Conservation (phyloP, 2,888 invertebrate species). For the Plusia festucae region DNA sequence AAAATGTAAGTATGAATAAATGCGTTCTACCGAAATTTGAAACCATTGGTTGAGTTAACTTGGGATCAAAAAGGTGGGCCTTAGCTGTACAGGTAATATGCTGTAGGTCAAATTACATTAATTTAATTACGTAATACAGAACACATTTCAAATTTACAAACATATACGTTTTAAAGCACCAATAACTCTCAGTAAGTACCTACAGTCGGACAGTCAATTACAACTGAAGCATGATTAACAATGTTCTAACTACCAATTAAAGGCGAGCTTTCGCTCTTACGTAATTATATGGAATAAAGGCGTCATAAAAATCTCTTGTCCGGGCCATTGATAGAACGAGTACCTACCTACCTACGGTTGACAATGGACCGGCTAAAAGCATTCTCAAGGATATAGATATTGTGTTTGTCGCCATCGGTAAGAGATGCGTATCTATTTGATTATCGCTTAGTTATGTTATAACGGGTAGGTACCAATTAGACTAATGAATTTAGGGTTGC, state of each 20-base stretch:
- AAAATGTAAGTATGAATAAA: too few relatives aligned
- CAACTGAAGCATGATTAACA: not conserved
- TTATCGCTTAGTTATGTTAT: conserved; percentile 68
- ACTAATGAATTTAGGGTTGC: conserved; percentile 76
- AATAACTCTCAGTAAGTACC: too few relatives aligned
- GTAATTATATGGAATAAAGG: conserved; percentile 30
- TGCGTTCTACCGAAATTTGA: too few relatives aligned
- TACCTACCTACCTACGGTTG: conserved; percentile 46
- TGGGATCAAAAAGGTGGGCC: too few relatives aligned
- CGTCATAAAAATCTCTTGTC: conserved; percentile 22
- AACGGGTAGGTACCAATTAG: conserved; percentile 81
- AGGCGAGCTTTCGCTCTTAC: conserved; percentile 20
- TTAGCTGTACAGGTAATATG: not conserved
- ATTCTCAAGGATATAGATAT: conserved; percentile 80
- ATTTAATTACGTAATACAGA: not conserved
- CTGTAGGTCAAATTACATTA: not conserved
- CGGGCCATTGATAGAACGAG: conserved; percentile 36
- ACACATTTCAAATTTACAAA: not conserved
- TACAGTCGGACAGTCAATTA: conserved; percentile 2
- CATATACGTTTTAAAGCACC: not conserved
- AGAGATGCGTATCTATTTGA: conserved; percentile 80
- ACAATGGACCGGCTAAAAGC: conserved; percentile 72
- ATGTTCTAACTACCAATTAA: conserved; percentile 4
- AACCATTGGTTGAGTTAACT: too few relatives aligned
- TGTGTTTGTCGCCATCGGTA: conserved; percentile 73